Conservation (phyloP, 2,888 invertebrate genomes). For the Polyommatus iphigenia region DNA sequence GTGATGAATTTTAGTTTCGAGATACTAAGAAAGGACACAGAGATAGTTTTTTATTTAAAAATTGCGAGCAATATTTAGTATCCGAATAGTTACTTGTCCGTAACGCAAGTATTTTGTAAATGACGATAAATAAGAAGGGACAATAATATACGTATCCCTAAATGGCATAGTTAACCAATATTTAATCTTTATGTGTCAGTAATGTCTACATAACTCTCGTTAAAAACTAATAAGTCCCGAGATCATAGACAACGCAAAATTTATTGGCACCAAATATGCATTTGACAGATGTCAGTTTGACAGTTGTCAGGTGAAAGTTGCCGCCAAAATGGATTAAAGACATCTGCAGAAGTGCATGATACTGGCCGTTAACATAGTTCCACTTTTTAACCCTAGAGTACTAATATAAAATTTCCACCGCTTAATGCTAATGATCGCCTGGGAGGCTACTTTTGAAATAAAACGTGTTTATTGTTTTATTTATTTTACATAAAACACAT, state of each 20-base stretch:
- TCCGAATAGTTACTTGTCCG: no score
- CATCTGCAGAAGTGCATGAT: conserved; percentile 20
- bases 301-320: conserved; percentile 20
- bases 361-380: background rate
- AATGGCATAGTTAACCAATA: background rate
- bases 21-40: no score
- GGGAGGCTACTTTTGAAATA: no score
- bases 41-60: no score
- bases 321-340: background rate
- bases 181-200: conserved; percentile 9
- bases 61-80: no score
- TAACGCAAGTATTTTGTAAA: no score
- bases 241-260: background rate
- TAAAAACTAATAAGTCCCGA: background rate
- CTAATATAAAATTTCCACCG: no score
- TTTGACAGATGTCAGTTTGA: conserved; percentile 19
- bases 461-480: no score
- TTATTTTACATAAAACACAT: no score
- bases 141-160: background rate
- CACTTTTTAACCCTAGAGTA: no score
- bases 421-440: no score
- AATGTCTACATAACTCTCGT: background rate
- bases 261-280: conserved; percentile 25
- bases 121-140: background rate
- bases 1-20: no score